Evolutionary conservation across 2,888 invertebrate genomes (phyloP).

Genomic region (Euzophera pinguis): DNA sequence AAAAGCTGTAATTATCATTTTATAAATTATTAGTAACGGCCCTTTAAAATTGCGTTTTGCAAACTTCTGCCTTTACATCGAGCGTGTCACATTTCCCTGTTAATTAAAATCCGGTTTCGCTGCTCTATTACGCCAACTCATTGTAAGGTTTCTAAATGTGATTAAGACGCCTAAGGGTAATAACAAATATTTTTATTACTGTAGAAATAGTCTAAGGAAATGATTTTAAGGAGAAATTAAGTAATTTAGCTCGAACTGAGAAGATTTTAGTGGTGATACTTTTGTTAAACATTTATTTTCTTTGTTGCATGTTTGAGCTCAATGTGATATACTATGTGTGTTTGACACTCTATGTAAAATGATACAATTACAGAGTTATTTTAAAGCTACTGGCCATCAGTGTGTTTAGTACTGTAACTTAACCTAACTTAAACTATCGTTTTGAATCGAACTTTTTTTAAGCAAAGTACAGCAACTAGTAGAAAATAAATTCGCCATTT

Average conservation of each 20-base stretch:
- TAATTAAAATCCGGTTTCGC: constrained; percentile 46
- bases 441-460: too few species aligned
- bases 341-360: too few species aligned
- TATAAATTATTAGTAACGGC: constrained; percentile 10
- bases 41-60: constrained; percentile 16
- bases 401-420: too few species aligned
- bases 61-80: constrained; percentile 25
- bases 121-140: constrained; percentile 39
- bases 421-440: too few species aligned
- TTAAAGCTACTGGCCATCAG: too few species aligned
- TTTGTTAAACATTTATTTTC: neutral
- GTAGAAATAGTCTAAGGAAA: constrained; percentile 18
- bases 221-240: neutral
- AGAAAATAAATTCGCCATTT: neutral
- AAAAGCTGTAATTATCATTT: constrained; percentile 8
- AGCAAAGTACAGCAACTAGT: too few species aligned
- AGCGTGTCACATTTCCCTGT: constrained; percentile 39
- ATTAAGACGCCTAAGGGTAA: constrained; percentile 45
- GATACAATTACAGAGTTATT: too few species aligned
- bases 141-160: constrained; percentile 40
- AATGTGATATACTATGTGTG: too few species aligned
- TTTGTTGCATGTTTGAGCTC: too few species aligned
- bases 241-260: neutral
- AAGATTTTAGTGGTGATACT: neutral
- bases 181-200: constrained; percentile 59